phyloP scores from a whole-genome alignment of 2,797 vertebrate genomes.

The Pelobates cultripes region DNA sequence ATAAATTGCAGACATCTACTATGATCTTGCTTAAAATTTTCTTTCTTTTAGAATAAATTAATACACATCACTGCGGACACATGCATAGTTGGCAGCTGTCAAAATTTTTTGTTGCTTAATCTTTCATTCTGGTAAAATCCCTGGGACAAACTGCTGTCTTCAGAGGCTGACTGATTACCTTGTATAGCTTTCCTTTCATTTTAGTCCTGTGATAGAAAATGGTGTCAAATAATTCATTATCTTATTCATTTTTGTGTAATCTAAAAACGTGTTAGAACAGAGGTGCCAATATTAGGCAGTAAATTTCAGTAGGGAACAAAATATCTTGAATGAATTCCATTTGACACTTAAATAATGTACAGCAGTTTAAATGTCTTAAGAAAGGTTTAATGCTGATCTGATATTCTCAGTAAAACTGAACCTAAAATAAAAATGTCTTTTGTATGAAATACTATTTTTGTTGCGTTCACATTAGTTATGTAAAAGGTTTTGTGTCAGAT shows the following conservation, averaged over 20 bases:
- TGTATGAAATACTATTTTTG: not conserved
- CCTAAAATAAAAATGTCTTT: not conserved
- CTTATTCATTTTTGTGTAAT: conserved; percentile 5
- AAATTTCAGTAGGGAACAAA: not conserved
- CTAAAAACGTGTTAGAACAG: not conserved
- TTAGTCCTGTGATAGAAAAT: not conserved
- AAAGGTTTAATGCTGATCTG: not conserved
- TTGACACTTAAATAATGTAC: no score
- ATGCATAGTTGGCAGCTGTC: not conserved
- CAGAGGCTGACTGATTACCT: conserved; percentile 6
- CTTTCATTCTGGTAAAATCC: not conserved
- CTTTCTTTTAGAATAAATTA: not conserved
- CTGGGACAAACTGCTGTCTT: not conserved
- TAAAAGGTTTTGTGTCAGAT: no score
- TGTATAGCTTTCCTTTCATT: conserved; percentile 3
- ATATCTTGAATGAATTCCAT: not conserved
- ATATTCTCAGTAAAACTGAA: not conserved
- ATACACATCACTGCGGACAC: not conserved
- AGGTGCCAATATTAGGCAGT: not conserved
- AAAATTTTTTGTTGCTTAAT: not conserved
- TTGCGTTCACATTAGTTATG: not conserved
- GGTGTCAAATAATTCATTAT: not conserved
- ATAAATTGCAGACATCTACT: not conserved
- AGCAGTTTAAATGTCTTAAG: not conserved
- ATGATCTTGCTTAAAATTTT: not conserved